A percentile compares a stretch with the other conserved stretches of the same genome.
Conservation (phyloP, 37 sponge, comb jelly and placozoan species). For the Tethya wilhelma region DNA sequence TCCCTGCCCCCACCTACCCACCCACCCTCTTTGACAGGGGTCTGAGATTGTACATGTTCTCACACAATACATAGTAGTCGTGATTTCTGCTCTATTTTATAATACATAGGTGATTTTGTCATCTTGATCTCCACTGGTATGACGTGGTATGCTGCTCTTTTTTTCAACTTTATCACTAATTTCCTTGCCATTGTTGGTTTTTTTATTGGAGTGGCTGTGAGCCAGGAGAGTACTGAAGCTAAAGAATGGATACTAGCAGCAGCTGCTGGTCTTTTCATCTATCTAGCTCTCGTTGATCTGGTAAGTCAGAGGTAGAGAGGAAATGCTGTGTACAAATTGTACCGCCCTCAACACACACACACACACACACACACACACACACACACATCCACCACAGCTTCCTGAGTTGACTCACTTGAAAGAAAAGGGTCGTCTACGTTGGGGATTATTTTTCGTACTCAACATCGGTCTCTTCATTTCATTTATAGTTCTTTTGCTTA, state of each 20-base stretch:
- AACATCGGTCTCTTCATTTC: constrained; percentile 53
- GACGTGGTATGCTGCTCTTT: constrained; percentile 54
- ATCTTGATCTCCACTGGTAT: constrained; percentile 79
- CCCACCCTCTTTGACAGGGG: no score
- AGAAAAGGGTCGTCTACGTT: constrained; percentile 14
- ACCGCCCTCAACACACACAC: no score
- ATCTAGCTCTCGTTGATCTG: constrained; percentile 75
- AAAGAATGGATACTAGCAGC: constrained; percentile 66
- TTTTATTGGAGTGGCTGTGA: constrained; percentile 74
- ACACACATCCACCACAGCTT: constrained; percentile 2
- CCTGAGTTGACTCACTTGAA: constrained; percentile 33
- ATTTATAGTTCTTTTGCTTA: constrained; percentile 31
- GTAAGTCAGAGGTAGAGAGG: constrained; percentile 44
- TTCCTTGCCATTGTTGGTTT: constrained; percentile 71
- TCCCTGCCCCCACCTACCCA: no score
- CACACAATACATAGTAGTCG: not conserved
- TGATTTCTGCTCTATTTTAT: not conserved
- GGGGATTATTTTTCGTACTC: constrained; percentile 24
- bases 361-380: no score
- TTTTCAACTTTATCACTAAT: constrained; percentile 77
- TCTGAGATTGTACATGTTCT: no score
- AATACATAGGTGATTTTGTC: constrained; percentile 71
- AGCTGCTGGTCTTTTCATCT: constrained; percentile 76
- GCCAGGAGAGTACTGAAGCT: constrained; percentile 33
- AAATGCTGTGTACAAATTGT: not conserved